Percentiles rank a stretch among this genome's conserved stretches.
Conservation (phyloP, 2,888 invertebrate genomes). For the Spodoptera picta region DNA sequence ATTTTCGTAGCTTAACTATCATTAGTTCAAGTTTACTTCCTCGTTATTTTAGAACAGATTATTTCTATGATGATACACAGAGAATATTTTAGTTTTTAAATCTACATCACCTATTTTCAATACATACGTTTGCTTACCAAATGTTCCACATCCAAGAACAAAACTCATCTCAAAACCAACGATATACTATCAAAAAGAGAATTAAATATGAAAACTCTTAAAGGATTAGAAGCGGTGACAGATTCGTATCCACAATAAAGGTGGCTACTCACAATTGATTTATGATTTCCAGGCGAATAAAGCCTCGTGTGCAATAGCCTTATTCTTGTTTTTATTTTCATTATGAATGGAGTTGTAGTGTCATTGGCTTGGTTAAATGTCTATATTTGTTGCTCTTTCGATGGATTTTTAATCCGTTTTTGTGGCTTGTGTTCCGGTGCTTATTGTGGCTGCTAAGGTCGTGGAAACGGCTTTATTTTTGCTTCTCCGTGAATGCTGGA, state of each 20-base stretch:
- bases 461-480: constrained; percentile 1
- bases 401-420: constrained; percentile 47
- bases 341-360: constrained; percentile 57
- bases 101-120: neutral
- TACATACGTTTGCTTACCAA: too few species aligned
- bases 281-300: constrained; percentile 82
- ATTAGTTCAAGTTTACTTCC: too few species aligned
- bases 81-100: neutral
- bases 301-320: constrained; percentile 59
- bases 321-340: constrained; percentile 53
- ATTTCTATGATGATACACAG: too few species aligned
- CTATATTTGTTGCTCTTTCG: constrained; percentile 47
- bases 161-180: constrained; percentile 26
- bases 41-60: too few species aligned
- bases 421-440: constrained; percentile 23
- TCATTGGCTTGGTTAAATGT: constrained; percentile 54
- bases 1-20: too few species aligned
- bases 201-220: constrained; percentile 78
- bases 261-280: constrained; percentile 79
- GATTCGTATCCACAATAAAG: constrained; percentile 80
- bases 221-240: constrained; percentile 84
- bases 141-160: neutral
- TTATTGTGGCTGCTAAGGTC: constrained; percentile 3
- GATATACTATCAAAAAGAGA: constrained; percentile 61
- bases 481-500: neutral